Base-by-base conservation (phyloP, 2,797 vertebrate genomes). In the Enteromius paludinosus region DNA sequence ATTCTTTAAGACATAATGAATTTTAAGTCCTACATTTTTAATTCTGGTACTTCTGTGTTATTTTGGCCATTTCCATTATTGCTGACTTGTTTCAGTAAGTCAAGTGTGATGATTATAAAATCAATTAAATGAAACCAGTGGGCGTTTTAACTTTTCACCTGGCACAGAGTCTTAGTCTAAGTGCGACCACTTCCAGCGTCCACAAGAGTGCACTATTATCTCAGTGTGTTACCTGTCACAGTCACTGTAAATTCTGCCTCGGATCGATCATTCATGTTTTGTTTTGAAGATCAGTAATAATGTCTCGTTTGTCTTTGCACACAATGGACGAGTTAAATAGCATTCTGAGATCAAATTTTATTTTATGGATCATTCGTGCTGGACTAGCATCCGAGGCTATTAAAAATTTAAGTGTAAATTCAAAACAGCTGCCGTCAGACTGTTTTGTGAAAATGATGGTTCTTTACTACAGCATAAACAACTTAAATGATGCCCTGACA, bases 181-280 rank as follows among this genome's bases (percentile, higher is more conserved):
- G 30, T 72, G 69, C 20, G 8, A 81, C 43, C 61, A 30, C 80
- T 41, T 18, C 1, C 25, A 54, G 38, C 35, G 4, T 54, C 80
- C 80, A 82, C 61, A 56, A 82, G 80, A 82, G 70, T 28, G 80
- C 80, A 66, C 45, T 82, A 23, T 75, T 41, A 54, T 54, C 23
- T 82, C 69, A 75, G 33, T 74, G 59, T 52, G 59, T 2, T 54
- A 9, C 5, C 3, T 71, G 28, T 47, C 41, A 61, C 15, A 3
- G 7, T 5, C 54, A 20, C 25, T 7, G 1, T 35, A 54, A 28
- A 54, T 11, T 41, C 45, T 49, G 43, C 65, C 23, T 30, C 17
- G 54, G 30, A 54, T n/a, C 33, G 11, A 3, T 54, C n/a, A 41
- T 59, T 59, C 7, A 18, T 23, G 38, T 23, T 18, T 17, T 17